Evolutionary conservation across 2,888 invertebrate genomes (phyloP).

Genomic region (Chironomus tentans): DNA sequence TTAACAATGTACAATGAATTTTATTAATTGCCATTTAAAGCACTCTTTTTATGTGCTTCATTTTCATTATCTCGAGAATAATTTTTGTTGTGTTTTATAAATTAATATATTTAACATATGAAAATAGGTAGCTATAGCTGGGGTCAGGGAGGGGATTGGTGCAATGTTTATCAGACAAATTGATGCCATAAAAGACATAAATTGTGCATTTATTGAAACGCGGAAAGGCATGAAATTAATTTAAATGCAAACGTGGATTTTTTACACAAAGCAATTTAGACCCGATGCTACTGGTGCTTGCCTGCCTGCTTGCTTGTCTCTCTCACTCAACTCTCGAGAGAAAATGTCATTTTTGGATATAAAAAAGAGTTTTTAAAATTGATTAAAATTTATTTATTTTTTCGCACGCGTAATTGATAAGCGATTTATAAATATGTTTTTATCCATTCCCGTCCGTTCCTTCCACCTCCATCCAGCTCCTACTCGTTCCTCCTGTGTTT

Average conservation of each 20-base stretch:
- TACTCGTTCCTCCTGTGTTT: not conserved
- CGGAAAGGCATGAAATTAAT: constrained; percentile 13
- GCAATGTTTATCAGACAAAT: not conserved
- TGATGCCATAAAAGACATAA: constrained; percentile 10
- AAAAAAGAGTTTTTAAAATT: not conserved
- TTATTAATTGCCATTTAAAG: not conserved
- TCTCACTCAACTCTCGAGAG: not conserved
- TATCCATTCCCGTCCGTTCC: not conserved
- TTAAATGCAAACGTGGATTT: constrained; percentile 13
- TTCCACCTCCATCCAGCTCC: too few relatives aligned
- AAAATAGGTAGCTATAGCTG: not conserved
- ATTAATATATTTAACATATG: not conserved
- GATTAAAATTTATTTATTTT: constrained; percentile 10
- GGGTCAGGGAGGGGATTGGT: not conserved
- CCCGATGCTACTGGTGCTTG: not conserved
- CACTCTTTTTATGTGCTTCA: not conserved
- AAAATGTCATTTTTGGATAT: not conserved
- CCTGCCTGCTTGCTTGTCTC: not conserved
- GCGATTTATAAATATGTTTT: constrained; percentile 7
- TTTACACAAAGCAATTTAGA: constrained; percentile 1
- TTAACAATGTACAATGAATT: not conserved
- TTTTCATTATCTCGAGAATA: not conserved
- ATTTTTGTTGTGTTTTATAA: not conserved
- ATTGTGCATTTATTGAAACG: constrained; percentile 13
- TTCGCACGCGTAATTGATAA: not conserved